These are phyloP conservation scores for Thaumetopoea pityocampa DNA, from an alignment of 1,140 invertebrate genomes.

Conservation along the genomic window DNA sequence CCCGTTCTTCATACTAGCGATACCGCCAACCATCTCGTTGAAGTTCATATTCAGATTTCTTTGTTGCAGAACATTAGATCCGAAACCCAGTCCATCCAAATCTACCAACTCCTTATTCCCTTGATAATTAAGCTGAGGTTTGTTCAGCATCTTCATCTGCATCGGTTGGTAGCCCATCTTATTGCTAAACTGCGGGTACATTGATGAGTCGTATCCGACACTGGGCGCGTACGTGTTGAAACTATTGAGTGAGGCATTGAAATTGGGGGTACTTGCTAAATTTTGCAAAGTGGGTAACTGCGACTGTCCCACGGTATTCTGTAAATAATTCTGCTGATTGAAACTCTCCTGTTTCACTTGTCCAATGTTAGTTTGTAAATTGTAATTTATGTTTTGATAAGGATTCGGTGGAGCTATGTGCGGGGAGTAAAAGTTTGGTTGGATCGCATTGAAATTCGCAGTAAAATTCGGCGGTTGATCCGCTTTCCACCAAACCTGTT, in stretches of 20 bases:
- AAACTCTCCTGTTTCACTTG: slow-evolving; percentile 39
- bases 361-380: slow-evolving; percentile 24
- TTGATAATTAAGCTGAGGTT: slow-evolving; percentile 27
- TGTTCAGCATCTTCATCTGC: slow-evolving; percentile 38
- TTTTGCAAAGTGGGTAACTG: slow-evolving; percentile 46
- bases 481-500: slow-evolving; percentile 50
- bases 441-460: slow-evolving; percentile 26
- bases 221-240: slow-evolving; percentile 37
- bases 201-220: slow-evolving; percentile 50
- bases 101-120: slow-evolving; percentile 34
- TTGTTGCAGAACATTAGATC: slow-evolving; percentile 31
- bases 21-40: slow-evolving; percentile 30
- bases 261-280: slow-evolving; percentile 44
- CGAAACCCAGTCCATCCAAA: slow-evolving; percentile 30
- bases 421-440: slow-evolving; percentile 42
- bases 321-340: slow-evolving; percentile 31
- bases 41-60: slow-evolving; percentile 35
- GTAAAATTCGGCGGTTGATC: slow-evolving; percentile 39
- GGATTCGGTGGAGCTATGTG: slow-evolving; percentile 29
- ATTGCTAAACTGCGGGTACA: slow-evolving; percentile 59
- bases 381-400: slow-evolving; percentile 40
- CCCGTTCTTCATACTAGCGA: slow-evolving; percentile 25
- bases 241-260: slow-evolving; percentile 36
- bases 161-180: slow-evolving; percentile 44
- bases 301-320: slow-evolving; percentile 41